Evolutionary conservation across 2,888 invertebrate genomes (phyloP).

Genomic region (Drosophila greeni): DNA sequence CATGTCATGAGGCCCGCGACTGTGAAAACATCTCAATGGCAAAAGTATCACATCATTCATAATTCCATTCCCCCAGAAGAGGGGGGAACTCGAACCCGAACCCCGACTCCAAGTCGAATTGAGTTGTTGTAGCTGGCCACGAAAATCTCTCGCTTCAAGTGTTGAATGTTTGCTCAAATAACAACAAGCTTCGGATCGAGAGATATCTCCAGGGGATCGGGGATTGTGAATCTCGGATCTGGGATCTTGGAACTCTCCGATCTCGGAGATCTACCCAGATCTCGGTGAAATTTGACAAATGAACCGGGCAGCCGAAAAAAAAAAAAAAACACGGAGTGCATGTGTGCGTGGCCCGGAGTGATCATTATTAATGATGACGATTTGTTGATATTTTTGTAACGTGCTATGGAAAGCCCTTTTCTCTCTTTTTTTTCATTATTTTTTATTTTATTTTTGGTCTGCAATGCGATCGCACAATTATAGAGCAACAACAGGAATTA

Average conservation of each 20-base stretch:
- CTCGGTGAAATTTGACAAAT: conserved; percentile 73
- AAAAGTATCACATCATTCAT: conserved; percentile 76
- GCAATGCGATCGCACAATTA: conserved; percentile 58
- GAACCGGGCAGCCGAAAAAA: conserved; percentile 51
- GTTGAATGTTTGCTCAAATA: conserved; percentile 75
- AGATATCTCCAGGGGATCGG: conserved; percentile 34
- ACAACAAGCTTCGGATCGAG: conserved; percentile 56
- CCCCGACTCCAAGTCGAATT: conserved; percentile 44
- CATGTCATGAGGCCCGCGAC: conserved; percentile 73
- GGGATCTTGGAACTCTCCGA: conserved; percentile 53
- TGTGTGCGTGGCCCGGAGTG: conserved; percentile 60
- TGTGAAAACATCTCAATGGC: conserved; percentile 74
- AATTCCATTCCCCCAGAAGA: conserved; percentile 66
- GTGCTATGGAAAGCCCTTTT: conserved; percentile 66
- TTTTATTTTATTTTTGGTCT: conserved; percentile 41
- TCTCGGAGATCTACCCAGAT: conserved; percentile 56
- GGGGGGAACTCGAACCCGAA: conserved; percentile 18
- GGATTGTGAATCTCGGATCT: conserved; percentile 24
- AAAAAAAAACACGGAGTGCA: conserved; percentile 33
- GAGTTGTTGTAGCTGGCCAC: conserved; percentile 72
- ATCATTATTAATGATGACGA: conserved; percentile 79
- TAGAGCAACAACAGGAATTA: conserved; percentile 58
- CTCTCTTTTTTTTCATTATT: conserved; percentile 29
- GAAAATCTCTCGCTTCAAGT: conserved; percentile 71
- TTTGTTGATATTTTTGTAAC: conserved; percentile 78